Percentiles rank a stretch among this genome's conserved stretches.
Conservation (phyloP, 2,888 invertebrate genomes). For the Nebria salina region DNA sequence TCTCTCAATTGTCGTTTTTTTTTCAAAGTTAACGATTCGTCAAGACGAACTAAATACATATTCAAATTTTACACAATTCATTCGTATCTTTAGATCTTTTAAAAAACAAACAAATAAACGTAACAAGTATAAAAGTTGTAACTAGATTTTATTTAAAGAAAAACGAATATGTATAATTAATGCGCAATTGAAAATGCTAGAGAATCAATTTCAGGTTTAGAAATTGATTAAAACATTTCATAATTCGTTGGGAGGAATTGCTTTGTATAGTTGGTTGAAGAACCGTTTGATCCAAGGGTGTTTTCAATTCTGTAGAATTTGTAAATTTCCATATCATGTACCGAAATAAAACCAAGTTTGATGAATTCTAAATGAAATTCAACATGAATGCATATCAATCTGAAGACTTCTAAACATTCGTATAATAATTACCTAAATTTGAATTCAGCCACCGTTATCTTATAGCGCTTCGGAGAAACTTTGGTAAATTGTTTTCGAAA, state of each 20-base stretch:
- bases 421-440: neutral
- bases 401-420: neutral
- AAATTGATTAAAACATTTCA: too few relatives aligned
- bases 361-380: neutral
- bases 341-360: neutral
- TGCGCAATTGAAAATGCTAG: too few relatives aligned
- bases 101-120: too few relatives aligned
- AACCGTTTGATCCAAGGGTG: too few relatives aligned
- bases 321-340: neutral
- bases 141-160: too few relatives aligned
- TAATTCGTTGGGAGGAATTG: too few relatives aligned
- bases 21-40: neutral
- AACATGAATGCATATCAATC: neutral
- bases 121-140: too few relatives aligned
- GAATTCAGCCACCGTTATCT: neutral
- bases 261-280: too few relatives aligned
- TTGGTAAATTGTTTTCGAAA: slow-evolving; percentile 45
- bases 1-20: neutral
- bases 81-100: too few relatives aligned
- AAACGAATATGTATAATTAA: too few relatives aligned
- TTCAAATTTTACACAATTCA: neutral
- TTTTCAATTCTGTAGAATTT: neutral
- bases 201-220: too few relatives aligned
- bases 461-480: slow-evolving; percentile 7
- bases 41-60: neutral